These are phyloP conservation scores for Odontesthes bonariensis DNA, from an alignment of 2,113 vertebrate genomes.

Conservation along the genomic window DNA sequence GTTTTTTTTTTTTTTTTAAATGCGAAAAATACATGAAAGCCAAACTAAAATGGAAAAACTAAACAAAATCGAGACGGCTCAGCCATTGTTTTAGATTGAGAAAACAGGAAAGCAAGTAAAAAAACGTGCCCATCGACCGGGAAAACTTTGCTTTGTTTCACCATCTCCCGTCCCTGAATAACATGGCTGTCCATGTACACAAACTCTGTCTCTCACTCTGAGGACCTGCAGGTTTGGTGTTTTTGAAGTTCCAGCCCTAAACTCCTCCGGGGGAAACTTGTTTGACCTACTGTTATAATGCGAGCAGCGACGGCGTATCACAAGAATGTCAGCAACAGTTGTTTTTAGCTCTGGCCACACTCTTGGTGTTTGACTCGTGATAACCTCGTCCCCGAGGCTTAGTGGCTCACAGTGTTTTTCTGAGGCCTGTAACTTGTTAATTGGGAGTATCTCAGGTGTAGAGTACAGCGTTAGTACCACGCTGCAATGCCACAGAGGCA, in stretches of 20 bases:
- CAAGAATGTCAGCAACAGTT: conserved; percentile 32
- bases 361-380: conserved; percentile 26
- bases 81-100: not conserved
- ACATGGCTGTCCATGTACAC: not conserved
- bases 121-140: not conserved
- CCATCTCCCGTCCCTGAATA: not conserved
- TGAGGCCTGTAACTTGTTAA: conserved; percentile 55
- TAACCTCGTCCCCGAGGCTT: conserved; percentile 32
- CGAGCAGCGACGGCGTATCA: conserved; percentile 16
- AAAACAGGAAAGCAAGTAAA: not conserved
- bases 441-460: conserved; percentile 68
- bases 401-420: conserved; percentile 48
- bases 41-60: too few relatives aligned
- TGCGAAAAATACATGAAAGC: too few relatives aligned
- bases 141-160: not conserved
- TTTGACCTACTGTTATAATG: not conserved
- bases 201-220: not conserved
- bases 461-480: conserved; percentile 1
- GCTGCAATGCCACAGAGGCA: conserved; percentile 46
- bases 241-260: not conserved
- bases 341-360: conserved; percentile 31
- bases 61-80: not conserved
- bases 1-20: too few relatives aligned
- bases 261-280: not conserved
- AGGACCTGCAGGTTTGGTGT: not conserved